phyloP scores from a whole-genome alignment of 1,140 invertebrate genomes.

The Bursaphelenchus mucronatus region DNA sequence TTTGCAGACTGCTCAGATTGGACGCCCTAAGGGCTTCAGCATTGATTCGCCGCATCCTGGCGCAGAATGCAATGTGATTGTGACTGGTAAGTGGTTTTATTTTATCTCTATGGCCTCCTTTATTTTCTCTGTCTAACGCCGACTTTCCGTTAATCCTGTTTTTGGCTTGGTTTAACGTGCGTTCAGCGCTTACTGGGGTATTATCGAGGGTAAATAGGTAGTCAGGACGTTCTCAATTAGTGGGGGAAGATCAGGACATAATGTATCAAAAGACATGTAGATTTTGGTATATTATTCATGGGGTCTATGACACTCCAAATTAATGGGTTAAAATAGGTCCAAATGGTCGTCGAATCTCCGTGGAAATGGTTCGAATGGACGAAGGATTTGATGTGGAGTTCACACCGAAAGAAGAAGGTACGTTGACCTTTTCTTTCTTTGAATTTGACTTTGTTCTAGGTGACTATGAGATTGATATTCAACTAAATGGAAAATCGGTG shows the following conservation, averaged over 20 bases:
- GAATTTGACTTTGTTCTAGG: constrained; percentile 29
- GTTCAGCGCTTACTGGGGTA: no score
- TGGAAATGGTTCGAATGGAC: constrained; percentile 31
- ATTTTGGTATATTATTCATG: no score
- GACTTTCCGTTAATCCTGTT: constrained; percentile 7
- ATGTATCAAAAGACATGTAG: no score
- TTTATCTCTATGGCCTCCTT: constrained; percentile 5
- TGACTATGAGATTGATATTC: constrained; percentile 52
- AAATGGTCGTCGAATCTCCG: constrained; percentile 30
- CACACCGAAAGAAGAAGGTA: constrained; percentile 35
- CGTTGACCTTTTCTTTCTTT: constrained; percentile 24
- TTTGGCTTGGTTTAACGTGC: constrained; percentile 5
- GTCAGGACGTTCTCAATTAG: no score
- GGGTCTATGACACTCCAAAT: no score
- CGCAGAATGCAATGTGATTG: constrained; percentile 62
- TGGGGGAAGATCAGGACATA: no score
- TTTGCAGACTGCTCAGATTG: constrained; percentile 44
- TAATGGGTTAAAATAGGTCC: constrained; percentile 11
- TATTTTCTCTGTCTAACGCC: constrained; percentile 21
- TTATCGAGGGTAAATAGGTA: no score
- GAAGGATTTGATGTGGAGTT: constrained; percentile 51
- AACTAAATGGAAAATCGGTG: constrained; percentile 42
- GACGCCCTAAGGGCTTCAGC: constrained; percentile 55
- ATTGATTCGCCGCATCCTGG: constrained; percentile 42
- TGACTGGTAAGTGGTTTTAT: constrained; percentile 61